Percentiles rank a stretch among this genome's conserved stretches.
These are phyloP conservation scores for Eueides isabella DNA, from an alignment of 1,140 invertebrate species.

Conservation along the genomic window DNA sequence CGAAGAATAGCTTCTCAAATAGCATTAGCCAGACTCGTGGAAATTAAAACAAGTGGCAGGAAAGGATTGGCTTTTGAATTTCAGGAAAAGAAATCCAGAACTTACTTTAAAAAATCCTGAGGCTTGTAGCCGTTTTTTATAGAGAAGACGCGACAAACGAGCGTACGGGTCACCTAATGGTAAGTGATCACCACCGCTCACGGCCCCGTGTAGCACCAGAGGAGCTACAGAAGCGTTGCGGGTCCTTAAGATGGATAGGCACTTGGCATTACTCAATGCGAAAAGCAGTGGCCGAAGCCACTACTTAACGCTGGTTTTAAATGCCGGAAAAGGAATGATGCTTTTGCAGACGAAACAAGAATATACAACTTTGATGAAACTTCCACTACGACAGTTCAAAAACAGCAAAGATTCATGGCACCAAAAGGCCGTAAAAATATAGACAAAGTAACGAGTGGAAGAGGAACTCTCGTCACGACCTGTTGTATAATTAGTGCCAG, in stretches of 20 bases:
- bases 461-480: constrained; percentile 70
- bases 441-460: constrained; percentile 64
- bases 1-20: constrained; percentile 67
- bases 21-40: constrained; percentile 57
- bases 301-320: too few relatives aligned
- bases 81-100: constrained; percentile 46
- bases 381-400: neutral
- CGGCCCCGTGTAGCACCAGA: too few relatives aligned
- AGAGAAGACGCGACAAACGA: too few relatives aligned
- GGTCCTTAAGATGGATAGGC: too few relatives aligned
- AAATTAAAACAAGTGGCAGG: constrained; percentile 47
- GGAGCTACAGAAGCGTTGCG: too few relatives aligned
- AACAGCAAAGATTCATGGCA: neutral
- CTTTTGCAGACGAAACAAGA: constrained; percentile 15
- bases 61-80: too few relatives aligned
- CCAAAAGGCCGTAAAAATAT: neutral
- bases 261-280: too few relatives aligned
- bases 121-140: constrained; percentile 33
- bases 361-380: constrained; percentile 20
- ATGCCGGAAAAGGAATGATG: neutral
- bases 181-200: too few relatives aligned
- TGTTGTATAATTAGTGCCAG: constrained; percentile 60
- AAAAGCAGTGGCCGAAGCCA: too few relatives aligned
- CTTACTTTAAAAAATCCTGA: constrained; percentile 67
- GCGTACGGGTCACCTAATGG: constrained; percentile 12